phyloP scores from a whole-genome alignment of 2,113 vertebrate species.

The Oncorhynchus nerka region DNA sequence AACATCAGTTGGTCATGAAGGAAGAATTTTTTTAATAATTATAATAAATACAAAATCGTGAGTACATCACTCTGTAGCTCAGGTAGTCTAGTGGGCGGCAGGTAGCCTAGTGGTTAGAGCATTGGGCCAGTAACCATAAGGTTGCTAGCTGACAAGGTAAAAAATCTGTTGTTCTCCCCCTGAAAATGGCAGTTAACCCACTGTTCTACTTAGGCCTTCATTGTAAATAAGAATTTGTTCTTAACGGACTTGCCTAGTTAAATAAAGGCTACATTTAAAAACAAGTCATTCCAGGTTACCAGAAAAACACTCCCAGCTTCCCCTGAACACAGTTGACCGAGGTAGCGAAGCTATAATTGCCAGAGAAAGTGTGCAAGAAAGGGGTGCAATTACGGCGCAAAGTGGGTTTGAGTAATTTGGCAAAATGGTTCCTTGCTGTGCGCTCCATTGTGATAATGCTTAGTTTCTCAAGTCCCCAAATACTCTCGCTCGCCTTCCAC shows the following conservation, averaged over 20 bases:
- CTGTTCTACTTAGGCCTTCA: too few species aligned
- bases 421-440: constrained; percentile 44
- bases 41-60: too few species aligned
- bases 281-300: background rate
- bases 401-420: constrained; percentile 11
- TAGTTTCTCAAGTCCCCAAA: constrained; percentile 27
- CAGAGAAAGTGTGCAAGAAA: constrained; percentile 20
- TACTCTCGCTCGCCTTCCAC: constrained; percentile 7
- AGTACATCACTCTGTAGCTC: background rate
- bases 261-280: background rate
- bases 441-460: constrained; percentile 35
- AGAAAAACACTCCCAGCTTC: background rate
- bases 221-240: too few species aligned
- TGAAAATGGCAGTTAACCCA: too few species aligned
- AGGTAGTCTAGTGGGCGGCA: too few species aligned
- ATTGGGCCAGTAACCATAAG: too few species aligned
- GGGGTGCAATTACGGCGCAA: constrained; percentile 33
- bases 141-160: too few species aligned
- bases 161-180: too few species aligned
- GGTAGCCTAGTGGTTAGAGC: too few species aligned
- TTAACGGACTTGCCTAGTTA: too few species aligned
- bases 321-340: background rate
- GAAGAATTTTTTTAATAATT: too few species aligned
- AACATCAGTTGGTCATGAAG: too few species aligned
- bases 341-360: constrained; percentile 26